Evolutionary conservation across 2,113 vertebrate genomes (phyloP), one percentile per base, ranked within the genome.

Genomic region (Rhinoderma darwinii): DNA sequence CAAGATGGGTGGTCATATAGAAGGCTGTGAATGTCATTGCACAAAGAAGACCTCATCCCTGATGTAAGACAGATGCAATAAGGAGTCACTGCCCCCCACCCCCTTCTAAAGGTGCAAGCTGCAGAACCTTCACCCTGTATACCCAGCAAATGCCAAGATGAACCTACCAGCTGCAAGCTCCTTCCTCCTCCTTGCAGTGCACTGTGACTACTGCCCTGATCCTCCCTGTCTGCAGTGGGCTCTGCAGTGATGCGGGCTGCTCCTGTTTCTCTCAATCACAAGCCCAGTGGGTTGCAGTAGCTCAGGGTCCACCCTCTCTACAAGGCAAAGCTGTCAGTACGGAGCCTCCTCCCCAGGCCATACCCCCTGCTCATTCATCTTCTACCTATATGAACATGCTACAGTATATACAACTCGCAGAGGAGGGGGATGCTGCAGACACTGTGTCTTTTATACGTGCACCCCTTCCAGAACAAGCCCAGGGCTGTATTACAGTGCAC

Each of bases 311-410:
- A 0, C 88, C 82, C 83, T 81, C 87, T 86, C 88, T 70, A 39
- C 89, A 90, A 90, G 88, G 89, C 72, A 30, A 50, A 76, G 39
- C 27, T 51, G 74, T 37, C 83, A 76, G 82, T 89, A 88, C 88
- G 79, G 90, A 90, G 91, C 91, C 88, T 76, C 79, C 88, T 90
- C 90, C 91, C 92, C 91, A 82, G 68, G 84, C 90, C 92, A 89
- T 89, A 51, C 88, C 68, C 88, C 89, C 0, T 20, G 20, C 68
- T 82, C 88, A 73, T 91, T 1, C 92, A 87, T 84, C 68, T 30
- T 20, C 30, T 41, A 81, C 78, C 78, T 81, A 63, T 61, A 81
- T 80, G 51, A n/a, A 4, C 30, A 12, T 41, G 72, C 72, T 25
- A 14, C 68, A 22, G 20, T 73, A 73, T 78, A 22, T 54, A 32